Conservation (phyloP, 2,888 invertebrate species). For the Neoitamus cyanurus region DNA sequence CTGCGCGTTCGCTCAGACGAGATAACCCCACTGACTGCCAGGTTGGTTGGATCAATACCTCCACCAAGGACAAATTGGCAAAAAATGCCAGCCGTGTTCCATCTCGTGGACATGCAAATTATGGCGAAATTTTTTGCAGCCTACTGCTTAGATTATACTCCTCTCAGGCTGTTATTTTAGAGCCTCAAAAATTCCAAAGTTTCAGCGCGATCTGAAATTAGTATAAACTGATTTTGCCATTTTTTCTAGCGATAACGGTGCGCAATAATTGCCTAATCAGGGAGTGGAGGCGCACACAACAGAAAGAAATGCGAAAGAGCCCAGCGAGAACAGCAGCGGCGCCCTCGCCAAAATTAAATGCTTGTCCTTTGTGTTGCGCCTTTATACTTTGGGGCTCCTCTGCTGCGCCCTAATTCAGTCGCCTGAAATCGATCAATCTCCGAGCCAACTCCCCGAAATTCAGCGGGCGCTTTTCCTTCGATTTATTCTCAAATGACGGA, state of each 20-base stretch:
- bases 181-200: background rate
- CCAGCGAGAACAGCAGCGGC: background rate
- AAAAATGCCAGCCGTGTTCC: background rate
- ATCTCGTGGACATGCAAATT: background rate
- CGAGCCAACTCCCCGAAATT: slow-evolving; percentile 33
- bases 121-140: background rate
- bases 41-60: background rate
- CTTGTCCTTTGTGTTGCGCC: background rate
- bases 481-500: slow-evolving; percentile 20
- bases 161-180: background rate
- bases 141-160: background rate
- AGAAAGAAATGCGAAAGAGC: slow-evolving; percentile 8
- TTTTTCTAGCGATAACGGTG: slow-evolving; percentile 29
- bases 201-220: slow-evolving; percentile 12
- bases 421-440: slow-evolving; percentile 38
- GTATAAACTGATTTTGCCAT: background rate
- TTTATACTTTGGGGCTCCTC: slow-evolving; percentile 12
- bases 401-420: slow-evolving; percentile 14
- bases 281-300: background rate
- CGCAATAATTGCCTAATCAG: slow-evolving; percentile 40
- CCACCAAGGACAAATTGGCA: background rate
- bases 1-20: background rate
- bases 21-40: background rate
- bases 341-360: slow-evolving; percentile 33
- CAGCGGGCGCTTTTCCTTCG: background rate